phyloP scores from a whole-genome alignment of 2,113 vertebrate species.

The Malurus melanocephalus region DNA sequence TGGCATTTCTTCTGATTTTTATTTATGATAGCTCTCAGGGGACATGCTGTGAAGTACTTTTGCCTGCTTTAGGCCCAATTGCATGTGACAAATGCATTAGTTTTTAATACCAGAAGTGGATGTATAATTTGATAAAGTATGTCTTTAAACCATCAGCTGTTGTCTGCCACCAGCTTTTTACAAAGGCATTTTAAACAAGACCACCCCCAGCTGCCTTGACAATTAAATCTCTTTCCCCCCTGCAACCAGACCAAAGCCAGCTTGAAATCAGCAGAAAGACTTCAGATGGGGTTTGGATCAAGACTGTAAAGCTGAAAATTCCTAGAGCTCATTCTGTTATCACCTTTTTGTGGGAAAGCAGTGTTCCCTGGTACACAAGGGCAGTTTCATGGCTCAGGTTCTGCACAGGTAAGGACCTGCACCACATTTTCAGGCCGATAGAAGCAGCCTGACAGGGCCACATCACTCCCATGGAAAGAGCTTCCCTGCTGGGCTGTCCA shows the following conservation, averaged over 20 bases:
- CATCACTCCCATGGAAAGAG: neutral
- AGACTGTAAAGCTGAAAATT: neutral
- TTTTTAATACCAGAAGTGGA: slow-evolving; percentile 51
- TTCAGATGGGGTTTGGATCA: neutral
- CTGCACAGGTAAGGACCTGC: neutral
- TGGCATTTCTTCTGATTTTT: slow-evolving; percentile 50
- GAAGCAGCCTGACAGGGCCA: neutral
- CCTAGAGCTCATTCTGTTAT: neutral
- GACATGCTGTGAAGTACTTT: slow-evolving; percentile 53
- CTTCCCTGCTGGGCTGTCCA: neutral
- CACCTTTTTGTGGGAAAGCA: neutral
- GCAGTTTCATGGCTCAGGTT: neutral
- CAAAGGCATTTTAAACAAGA: neutral
- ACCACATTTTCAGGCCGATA: neutral
- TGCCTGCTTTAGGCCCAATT: slow-evolving; percentile 50
- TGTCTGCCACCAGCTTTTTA: slow-evolving; percentile 13
- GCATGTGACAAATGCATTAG: slow-evolving; percentile 54
- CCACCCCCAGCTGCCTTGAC: neutral
- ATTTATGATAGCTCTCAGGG: slow-evolving; percentile 59
- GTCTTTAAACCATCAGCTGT: slow-evolving; percentile 26
- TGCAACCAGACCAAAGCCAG: neutral
- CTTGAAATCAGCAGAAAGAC: neutral
- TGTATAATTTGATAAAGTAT: slow-evolving; percentile 23
- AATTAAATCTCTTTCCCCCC: neutral
- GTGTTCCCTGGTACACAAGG: accelerated